These are phyloP conservation scores for Takifugu rubripes DNA, from an alignment of 2,797 vertebrate genomes.

Conservation along the genomic window DNA sequence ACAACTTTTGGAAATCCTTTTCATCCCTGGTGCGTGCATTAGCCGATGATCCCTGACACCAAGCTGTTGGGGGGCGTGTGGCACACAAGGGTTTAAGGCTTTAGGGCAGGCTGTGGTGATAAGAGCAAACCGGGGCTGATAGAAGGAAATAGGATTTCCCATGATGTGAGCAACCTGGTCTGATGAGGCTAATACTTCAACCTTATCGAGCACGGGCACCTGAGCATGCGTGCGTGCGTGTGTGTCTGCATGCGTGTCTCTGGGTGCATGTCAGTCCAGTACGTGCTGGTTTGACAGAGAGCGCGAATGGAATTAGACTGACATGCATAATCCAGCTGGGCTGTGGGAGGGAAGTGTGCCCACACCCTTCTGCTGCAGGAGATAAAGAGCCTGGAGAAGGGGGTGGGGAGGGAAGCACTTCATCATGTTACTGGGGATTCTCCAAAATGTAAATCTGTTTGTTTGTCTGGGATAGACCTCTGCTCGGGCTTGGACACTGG, in stretches of 20 bases:
- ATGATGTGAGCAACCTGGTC: slow-evolving; percentile 21
- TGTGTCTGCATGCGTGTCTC: slow-evolving; percentile 9
- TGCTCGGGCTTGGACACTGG: not conserved
- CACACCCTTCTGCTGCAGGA: slow-evolving; percentile 60
- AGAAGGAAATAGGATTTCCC: slow-evolving; percentile 53
- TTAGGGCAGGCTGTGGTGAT: slow-evolving; percentile 46
- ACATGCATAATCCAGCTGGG: slow-evolving; percentile 65
- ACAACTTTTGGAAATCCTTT: not conserved
- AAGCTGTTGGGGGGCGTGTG: slow-evolving; percentile 37
- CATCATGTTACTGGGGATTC: not conserved
- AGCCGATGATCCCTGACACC: slow-evolving; percentile 47
- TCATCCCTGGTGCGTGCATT: slow-evolving; percentile 24
- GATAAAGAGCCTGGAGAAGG: slow-evolving; percentile 57
- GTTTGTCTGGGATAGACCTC: not conserved
- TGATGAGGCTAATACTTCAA: slow-evolving; percentile 46
- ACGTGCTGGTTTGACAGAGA: slow-evolving; percentile 27
- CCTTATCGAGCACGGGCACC: slow-evolving; percentile 65
- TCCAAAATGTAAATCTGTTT: not conserved
- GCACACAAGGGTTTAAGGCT: slow-evolving; percentile 53
- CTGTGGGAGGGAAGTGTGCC: slow-evolving; percentile 37
- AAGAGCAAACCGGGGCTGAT: slow-evolving; percentile 47
- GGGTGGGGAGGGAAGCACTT: not conserved
- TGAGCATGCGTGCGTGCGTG: slow-evolving; percentile 21
- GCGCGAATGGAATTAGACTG: slow-evolving; percentile 65
- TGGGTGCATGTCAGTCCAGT: slow-evolving; percentile 31